Conservation (phyloP, 1,140 invertebrate genomes). For the Drosophila takahashii region DNA sequence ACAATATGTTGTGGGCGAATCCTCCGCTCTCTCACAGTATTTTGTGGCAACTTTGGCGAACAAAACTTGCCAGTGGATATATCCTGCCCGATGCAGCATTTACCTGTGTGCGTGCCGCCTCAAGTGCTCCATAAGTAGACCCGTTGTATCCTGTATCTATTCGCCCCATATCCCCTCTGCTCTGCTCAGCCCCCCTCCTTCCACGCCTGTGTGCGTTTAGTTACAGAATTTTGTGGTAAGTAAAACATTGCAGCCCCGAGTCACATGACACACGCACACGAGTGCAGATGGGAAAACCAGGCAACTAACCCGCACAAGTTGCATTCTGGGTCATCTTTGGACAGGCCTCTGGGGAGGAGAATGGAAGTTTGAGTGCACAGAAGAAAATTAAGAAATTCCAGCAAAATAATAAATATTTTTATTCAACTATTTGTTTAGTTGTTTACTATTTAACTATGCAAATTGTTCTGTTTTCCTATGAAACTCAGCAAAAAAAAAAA, state of each 20-base stretch:
- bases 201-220: constrained; percentile 53
- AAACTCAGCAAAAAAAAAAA: no score
- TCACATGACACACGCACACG: constrained; percentile 44
- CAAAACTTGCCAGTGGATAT: constrained; percentile 50
- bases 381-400: background rate
- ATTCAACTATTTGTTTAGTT: no score
- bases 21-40: constrained; percentile 1
- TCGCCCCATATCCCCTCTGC: constrained; percentile 17
- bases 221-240: constrained; percentile 80
- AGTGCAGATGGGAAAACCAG: constrained; percentile 31
- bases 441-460: no score
- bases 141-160: constrained; percentile 58
- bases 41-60: constrained; percentile 43
- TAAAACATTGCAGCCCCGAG: constrained; percentile 71
- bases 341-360: constrained; percentile 40
- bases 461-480: no score
- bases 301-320: constrained; percentile 72
- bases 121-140: constrained; percentile 70
- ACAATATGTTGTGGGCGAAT: constrained; percentile 71
- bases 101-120: constrained; percentile 52
- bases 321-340: constrained; percentile 75
- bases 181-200: background rate
- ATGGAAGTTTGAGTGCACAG: background rate
- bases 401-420: no score
- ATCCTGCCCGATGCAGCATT: constrained; percentile 16